Percentiles rank a stretch among this genome's conserved stretches.
These are phyloP conservation scores for Lycia hirtaria DNA, from an alignment of 2,888 invertebrate species.

Conservation along the genomic window DNA sequence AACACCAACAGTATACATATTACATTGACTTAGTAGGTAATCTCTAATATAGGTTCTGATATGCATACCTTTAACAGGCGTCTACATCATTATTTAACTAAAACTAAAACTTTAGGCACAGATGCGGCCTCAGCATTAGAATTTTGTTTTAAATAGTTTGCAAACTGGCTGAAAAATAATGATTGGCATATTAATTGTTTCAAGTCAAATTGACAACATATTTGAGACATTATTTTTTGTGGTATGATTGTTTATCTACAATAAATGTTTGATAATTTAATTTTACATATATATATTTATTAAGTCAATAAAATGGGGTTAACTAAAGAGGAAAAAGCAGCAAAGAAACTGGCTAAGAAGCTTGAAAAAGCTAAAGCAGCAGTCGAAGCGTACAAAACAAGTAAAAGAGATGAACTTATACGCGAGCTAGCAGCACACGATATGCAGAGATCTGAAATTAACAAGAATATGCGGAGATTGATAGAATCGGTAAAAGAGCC, in stretches of 20 bases:
- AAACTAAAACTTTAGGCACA: too few species aligned
- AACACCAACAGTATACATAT: too few species aligned
- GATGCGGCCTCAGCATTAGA: too few species aligned
- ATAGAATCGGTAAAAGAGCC: slow-evolving; percentile 77
- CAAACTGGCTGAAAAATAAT: background rate
- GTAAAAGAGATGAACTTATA: slow-evolving; percentile 65
- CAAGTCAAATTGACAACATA: background rate
- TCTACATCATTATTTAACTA: too few species aligned
- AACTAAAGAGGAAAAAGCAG: slow-evolving; percentile 70
- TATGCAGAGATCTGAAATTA: slow-evolving; percentile 58
- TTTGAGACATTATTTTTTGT: background rate
- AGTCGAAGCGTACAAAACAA: slow-evolving; percentile 54
- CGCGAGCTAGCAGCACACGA: slow-evolving; percentile 70
- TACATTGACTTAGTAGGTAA: too few species aligned
- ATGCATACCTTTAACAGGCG: too few species aligned
- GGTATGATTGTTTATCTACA: background rate
- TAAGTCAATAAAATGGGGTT: slow-evolving; percentile 55
- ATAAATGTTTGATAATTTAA: background rate
- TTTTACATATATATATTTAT: slow-evolving; percentile 21
- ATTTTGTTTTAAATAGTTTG: too few species aligned
- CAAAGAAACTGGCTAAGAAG: slow-evolving; percentile 68
- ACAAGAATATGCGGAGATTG: slow-evolving; percentile 66
- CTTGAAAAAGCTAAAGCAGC: slow-evolving; percentile 63
- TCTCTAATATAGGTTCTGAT: too few species aligned
- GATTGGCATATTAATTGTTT: background rate